These are phyloP conservation scores for Micromussa lordhowensis DNA, from an alignment of 92 coral and sea anemone species.

Conservation along the genomic window DNA sequence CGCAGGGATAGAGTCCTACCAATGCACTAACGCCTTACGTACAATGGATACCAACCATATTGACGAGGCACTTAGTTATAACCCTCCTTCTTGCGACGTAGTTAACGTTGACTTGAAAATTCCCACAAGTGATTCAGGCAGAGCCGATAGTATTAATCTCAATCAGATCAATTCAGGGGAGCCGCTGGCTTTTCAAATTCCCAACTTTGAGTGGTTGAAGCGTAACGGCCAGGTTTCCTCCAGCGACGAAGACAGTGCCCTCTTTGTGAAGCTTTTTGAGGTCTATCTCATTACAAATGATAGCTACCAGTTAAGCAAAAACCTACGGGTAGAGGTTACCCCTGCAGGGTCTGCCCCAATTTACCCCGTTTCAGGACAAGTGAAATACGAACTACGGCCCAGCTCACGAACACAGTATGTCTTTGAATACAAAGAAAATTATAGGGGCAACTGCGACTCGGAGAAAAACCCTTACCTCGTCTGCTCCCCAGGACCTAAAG, in stretches of 20 bases:
- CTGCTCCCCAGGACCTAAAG: constrained; percentile 64
- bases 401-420: constrained; percentile 53
- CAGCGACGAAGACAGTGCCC: constrained; percentile 49
- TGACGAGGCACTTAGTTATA: too few relatives aligned
- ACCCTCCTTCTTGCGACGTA: too few relatives aligned
- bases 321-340: constrained; percentile 52
- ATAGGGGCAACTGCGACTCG: constrained; percentile 49
- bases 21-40: background rate
- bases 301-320: constrained; percentile 44
- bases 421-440: constrained; percentile 69
- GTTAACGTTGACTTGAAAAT: constrained; percentile 35
- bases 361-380: constrained; percentile 36
- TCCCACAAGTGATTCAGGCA: too few relatives aligned
- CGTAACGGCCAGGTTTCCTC: constrained; percentile 54
- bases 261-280: constrained; percentile 65
- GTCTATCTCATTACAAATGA: constrained; percentile 58
- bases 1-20: too few relatives aligned
- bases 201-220: constrained; percentile 64
- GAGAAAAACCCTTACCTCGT: constrained; percentile 64
- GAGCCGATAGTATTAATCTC: too few relatives aligned
- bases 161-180: too few relatives aligned
- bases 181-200: constrained; percentile 19
- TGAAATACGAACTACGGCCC: constrained; percentile 59
- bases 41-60: constrained; percentile 43
- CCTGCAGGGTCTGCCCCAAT: constrained; percentile 52